Evolutionary conservation across 2,888 invertebrate species (phyloP).

Genomic region (Plutella xylostella): DNA sequence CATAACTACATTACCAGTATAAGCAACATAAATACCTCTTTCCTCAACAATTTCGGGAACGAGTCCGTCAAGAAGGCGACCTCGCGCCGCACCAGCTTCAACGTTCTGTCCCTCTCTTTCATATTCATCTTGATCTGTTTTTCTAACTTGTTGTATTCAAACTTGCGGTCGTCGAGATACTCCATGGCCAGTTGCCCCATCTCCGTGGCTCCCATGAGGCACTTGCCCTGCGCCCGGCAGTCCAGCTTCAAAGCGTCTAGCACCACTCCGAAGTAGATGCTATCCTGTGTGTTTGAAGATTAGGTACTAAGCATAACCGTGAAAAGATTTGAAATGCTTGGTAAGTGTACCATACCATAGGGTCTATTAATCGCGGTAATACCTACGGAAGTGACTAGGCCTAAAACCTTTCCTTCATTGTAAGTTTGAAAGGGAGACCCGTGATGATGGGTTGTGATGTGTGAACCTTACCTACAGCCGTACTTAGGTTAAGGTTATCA

Average conservation of each 20-base stretch:
- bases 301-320: too few species aligned
- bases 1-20: too few species aligned
- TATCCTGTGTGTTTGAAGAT: slow-evolving; percentile 71
- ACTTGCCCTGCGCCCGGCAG: slow-evolving; percentile 70
- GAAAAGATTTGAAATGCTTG: too few species aligned
- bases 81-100: slow-evolving; percentile 61
- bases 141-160: slow-evolving; percentile 70
- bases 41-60: slow-evolving; percentile 53
- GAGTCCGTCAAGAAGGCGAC: slow-evolving; percentile 53
- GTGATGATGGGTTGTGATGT: too few species aligned
- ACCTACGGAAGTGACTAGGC: too few species aligned
- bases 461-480: too few species aligned
- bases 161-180: slow-evolving; percentile 73
- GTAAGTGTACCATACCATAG: too few species aligned
- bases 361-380: too few species aligned
- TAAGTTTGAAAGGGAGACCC: too few species aligned
- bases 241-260: slow-evolving; percentile 70
- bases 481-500: too few species aligned
- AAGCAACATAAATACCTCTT: too few species aligned
- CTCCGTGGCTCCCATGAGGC: slow-evolving; percentile 72
- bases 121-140: slow-evolving; percentile 72
- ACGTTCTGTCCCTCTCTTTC: slow-evolving; percentile 68
- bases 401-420: too few species aligned
- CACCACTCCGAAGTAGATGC: slow-evolving; percentile 73
- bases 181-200: slow-evolving; percentile 77